Conservation (phyloP, 1,140 invertebrate genomes). For the Drosophila repleta region DNA sequence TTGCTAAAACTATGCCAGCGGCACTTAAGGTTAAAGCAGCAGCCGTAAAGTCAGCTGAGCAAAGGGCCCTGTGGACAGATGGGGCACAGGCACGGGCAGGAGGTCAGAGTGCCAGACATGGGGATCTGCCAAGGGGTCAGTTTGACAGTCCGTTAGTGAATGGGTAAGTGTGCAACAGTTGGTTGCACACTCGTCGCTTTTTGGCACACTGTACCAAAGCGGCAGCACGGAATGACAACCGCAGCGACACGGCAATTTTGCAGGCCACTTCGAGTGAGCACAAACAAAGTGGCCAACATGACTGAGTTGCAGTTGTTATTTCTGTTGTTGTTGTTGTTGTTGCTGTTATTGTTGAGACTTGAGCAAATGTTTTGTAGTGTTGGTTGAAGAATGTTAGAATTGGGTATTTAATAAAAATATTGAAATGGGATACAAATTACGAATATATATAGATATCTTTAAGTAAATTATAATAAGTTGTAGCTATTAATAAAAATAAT, state of each 20-base stretch:
- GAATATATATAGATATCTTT: no score
- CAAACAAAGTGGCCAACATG: constrained; percentile 30
- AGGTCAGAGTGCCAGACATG: constrained; percentile 22
- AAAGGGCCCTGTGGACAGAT: not conserved
- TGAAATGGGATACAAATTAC: no score
- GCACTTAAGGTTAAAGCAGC: constrained; percentile 39
- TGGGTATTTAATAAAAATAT: no score
- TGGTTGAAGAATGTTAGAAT: constrained; percentile 5
- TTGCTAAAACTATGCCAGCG: constrained; percentile 70
- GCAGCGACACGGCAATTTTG: constrained; percentile 41
- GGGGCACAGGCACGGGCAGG: not conserved
- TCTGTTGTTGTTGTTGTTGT: constrained; percentile 1
- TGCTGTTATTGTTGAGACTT: not conserved
- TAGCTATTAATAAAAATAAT: no score
- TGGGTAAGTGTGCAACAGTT: constrained; percentile 44
- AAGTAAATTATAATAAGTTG: no score
- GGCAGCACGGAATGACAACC: constrained; percentile 28
- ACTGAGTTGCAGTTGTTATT: constrained; percentile 2
- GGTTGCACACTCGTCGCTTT: constrained; percentile 23
- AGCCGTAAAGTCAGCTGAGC: constrained; percentile 10
- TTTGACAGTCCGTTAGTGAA: constrained; percentile 41
- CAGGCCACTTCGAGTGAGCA: constrained; percentile 12
- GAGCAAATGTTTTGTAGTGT: constrained; percentile 9
- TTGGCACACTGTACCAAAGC: constrained; percentile 11
- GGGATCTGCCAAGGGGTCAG: constrained; percentile 23